A percentile compares a stretch with the other conserved stretches of the same genome.
phyloP scores from a whole-genome alignment of 2,113 vertebrate genomes.

The Rhegmatorhina hoffmannsi region DNA sequence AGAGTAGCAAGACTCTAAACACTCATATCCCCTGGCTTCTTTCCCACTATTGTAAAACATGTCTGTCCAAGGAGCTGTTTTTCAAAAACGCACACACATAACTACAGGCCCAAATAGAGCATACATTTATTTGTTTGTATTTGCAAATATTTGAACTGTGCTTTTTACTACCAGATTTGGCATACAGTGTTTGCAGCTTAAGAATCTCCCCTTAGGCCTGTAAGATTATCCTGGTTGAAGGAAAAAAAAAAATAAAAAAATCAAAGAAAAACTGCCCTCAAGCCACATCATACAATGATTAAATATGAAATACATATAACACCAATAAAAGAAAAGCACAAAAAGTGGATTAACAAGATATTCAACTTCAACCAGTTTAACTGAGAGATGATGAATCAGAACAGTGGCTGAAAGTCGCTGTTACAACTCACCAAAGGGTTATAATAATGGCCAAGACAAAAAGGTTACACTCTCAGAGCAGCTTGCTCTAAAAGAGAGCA shows the following conservation, averaged over 20 bases:
- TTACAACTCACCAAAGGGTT: slow-evolving; percentile 17
- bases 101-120: neutral
- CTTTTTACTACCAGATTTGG: neutral
- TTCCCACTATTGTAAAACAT: neutral
- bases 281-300: neutral
- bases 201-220: slow-evolving; percentile 2
- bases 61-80: neutral
- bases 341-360: slow-evolving; percentile 40
- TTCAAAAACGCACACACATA: neutral
- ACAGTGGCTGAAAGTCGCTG: neutral
- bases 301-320: slow-evolving; percentile 42
- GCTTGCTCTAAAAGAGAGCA: slow-evolving; percentile 5
- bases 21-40: neutral
- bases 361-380: neutral
- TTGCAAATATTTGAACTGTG: slow-evolving; percentile 17
- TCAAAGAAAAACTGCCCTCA: neutral
- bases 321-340: slow-evolving; percentile 22
- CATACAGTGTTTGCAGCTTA: neutral
- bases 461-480: slow-evolving; percentile 25
- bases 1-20: neutral
- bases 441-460: slow-evolving; percentile 38
- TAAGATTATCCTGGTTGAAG: neutral
- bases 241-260: neutral
- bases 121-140: neutral
- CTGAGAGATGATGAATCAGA: neutral